Evolutionary conservation across 2,113 vertebrate genomes (phyloP), one percentile per base, ranked within the genome.

Genomic region (Holacanthus passer): DNA sequence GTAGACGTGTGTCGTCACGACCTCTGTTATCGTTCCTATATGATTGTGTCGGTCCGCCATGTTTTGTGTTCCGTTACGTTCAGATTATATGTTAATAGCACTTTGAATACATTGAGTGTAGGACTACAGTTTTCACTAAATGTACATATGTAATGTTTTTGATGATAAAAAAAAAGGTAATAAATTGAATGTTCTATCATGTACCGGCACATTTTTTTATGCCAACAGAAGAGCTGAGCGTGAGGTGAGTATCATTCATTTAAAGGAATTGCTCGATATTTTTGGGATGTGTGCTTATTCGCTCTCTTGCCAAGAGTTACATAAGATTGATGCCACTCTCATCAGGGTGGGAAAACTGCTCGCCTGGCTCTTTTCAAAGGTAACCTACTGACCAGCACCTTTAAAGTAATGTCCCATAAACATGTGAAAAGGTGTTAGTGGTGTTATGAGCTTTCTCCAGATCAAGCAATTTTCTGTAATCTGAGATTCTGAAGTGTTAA

Each of bases 111-210:
- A 82, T 48, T 43, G 77, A 89, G 89, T 84, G 90, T 93, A 92
- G 90, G 84, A 82, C 79, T 91, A 83, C 89, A 85, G 88, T 91
- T 92, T 93, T 87, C 87, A 91, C 84, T 89, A 77, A 85, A 81
- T 94, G 93, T 93, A 95, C 89, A 94, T 93, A 92, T 86, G 88
- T 87, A 88, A 89, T 89, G 89, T 91, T 92, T 92, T 93, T 93
- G 78, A 88, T 86, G 83, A 90, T 47, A 53, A 84, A 79, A 73
- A 53, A 84, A 79, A 73, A 70, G 29, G 65, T 87, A 93, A 94
- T 94, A 94, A 95, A 95, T 81, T 92, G 63, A 94, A 92, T 90
- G 91, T 93, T 88, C 87, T 88, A 77, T 75, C 83, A 85, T 20
- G 32, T 35, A 24, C 29, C 37, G 12, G 62, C 19, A n/a, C 22